These are phyloP conservation scores for Bolinopsis microptera DNA, from an alignment of 37 sponge, comb jelly and placozoan species.

Conservation along the genomic window DNA sequence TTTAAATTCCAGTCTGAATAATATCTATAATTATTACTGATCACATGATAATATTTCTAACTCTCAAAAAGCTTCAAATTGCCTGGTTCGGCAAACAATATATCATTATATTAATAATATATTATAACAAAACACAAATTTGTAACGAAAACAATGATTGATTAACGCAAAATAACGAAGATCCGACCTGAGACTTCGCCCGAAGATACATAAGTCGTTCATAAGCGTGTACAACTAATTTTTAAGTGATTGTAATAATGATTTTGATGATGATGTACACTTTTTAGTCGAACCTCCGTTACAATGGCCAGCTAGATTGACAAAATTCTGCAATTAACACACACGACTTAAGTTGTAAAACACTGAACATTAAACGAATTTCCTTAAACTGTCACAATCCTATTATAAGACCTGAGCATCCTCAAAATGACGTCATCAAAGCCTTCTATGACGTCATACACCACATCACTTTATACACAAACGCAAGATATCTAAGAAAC, in stretches of 20 bases:
- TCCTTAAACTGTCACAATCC: not conserved
- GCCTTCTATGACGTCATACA: too few relatives aligned
- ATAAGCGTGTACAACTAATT: not conserved
- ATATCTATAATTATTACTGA: not conserved
- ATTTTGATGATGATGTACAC: too few relatives aligned
- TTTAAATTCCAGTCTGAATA: not conserved
- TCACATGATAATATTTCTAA: not conserved
- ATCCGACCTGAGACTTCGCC: too few relatives aligned
- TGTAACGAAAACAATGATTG: not conserved
- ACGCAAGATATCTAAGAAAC: not conserved
- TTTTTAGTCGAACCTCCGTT: not conserved
- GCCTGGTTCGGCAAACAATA: not conserved
- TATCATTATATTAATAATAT: not conserved
- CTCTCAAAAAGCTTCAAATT: not conserved
- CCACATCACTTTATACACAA: not conserved
- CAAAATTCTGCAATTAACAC: not conserved
- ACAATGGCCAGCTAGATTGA: not conserved
- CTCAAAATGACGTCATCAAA: not conserved
- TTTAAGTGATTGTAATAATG: not conserved
- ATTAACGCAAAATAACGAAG: not conserved
- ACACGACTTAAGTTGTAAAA: not conserved
- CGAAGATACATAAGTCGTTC: not conserved
- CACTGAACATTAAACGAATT: slow-evolving; percentile 46
- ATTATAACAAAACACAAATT: not conserved
- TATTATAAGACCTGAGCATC: not conserved